These are phyloP conservation scores for Callaeas wilsoni DNA, from an alignment of 2,113 vertebrate genomes.

Conservation along the genomic window DNA sequence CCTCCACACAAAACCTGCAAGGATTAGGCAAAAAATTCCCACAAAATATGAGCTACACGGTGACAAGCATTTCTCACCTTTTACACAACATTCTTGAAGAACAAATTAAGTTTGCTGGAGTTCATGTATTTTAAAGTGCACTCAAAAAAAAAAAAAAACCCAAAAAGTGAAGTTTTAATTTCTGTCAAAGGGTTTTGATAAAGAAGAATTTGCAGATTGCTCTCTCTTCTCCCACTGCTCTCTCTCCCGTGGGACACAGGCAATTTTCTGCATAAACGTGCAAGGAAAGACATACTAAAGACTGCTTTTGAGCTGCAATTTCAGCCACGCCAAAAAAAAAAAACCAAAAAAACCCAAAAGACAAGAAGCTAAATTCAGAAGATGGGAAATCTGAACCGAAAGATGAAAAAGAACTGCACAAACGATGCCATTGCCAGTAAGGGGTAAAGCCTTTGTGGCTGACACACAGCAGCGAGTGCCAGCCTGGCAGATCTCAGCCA, in stretches of 20 bases:
- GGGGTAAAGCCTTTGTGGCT: background rate
- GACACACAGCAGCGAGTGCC: background rate
- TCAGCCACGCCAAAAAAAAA: background rate
- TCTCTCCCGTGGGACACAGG: background rate
- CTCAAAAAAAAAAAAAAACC: background rate
- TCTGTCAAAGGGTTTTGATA: background rate
- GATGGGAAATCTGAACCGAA: background rate
- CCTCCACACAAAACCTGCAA: background rate
- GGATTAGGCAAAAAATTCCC: background rate
- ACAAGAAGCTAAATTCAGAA: slow-evolving; percentile 23
- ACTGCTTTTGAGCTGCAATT: background rate
- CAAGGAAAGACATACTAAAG: background rate
- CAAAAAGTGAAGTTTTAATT: background rate
- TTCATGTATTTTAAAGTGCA: background rate
- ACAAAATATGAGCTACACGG: background rate
- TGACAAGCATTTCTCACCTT: background rate
- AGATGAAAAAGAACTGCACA: background rate
- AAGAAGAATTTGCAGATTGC: background rate
- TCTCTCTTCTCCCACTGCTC: background rate
- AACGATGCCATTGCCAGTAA: background rate
- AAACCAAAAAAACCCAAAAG: no score
- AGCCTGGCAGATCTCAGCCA: slow-evolving; percentile 19
- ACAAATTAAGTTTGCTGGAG: background rate
- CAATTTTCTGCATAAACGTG: background rate
- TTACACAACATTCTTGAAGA: background rate